phyloP scores from a whole-genome alignment of 2,888 invertebrate genomes.

The Drosophila prostipennis region DNA sequence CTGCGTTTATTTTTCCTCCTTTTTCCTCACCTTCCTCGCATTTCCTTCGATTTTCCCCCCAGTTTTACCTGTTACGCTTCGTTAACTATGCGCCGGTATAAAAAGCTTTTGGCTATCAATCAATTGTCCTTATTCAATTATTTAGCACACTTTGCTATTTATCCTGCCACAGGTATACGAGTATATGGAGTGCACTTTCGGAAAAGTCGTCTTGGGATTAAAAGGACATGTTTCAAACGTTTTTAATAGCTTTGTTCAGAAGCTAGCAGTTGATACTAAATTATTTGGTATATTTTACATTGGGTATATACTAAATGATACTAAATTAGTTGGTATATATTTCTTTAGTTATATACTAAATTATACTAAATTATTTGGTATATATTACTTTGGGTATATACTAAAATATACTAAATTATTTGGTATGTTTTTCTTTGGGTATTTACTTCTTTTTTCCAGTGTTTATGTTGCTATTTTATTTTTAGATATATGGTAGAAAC shows the following conservation, averaged over 20 bases:
- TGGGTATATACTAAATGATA: no score
- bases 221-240: background rate
- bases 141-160: constrained; percentile 53
- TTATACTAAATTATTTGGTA: no score
- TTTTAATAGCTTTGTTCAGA: background rate
- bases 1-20: background rate
- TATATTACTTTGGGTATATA: background rate
- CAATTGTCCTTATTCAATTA: constrained; percentile 66
- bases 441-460: background rate
- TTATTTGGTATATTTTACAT: background rate
- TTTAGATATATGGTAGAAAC: background rate
- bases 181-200: background rate
- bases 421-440: background rate
- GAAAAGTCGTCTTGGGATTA: background rate
- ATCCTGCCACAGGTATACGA: constrained; percentile 16
- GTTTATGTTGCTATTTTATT: background rate
- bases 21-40: background rate
- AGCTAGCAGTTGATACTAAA: background rate
- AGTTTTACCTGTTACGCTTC: constrained; percentile 72
- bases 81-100: constrained; percentile 69
- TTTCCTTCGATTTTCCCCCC: background rate
- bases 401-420: background rate
- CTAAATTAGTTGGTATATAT: background rate
- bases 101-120: constrained; percentile 76
- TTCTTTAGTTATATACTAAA: background rate